Evolutionary conservation across 2,113 vertebrate species (phyloP).

Genomic region (Microcebus lehilahytsara): DNA sequence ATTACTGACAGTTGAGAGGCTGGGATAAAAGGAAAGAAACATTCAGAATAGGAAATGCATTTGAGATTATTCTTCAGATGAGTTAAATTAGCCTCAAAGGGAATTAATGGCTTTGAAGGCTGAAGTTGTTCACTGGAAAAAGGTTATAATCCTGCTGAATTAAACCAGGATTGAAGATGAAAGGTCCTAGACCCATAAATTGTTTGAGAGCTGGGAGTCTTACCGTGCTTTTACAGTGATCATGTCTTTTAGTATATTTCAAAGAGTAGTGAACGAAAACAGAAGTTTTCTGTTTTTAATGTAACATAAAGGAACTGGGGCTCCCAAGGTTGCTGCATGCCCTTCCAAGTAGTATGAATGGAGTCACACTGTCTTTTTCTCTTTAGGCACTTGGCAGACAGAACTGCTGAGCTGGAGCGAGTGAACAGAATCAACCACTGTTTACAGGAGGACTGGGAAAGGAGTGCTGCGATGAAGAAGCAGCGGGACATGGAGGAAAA

Average conservation of each 20-base stretch:
- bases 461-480: constrained; percentile 80
- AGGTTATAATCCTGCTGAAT: neutral
- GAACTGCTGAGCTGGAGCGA: constrained; percentile 76
- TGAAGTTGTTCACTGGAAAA: constrained; percentile 23
- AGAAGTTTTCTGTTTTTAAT: constrained; percentile 27
- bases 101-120: constrained; percentile 23
- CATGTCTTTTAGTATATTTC: neutral
- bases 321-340: neutral
- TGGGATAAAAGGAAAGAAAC: neutral
- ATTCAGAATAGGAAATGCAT: neutral
- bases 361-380: neutral
- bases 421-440: constrained; percentile 76
- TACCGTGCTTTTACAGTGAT: neutral
- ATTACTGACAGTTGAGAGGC: neutral
- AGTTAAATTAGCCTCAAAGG: constrained; percentile 41
- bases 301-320: neutral
- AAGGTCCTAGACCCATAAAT: neutral
- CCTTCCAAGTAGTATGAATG: neutral
- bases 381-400: constrained; percentile 79
- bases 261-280: neutral
- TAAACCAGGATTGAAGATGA: constrained; percentile 27
- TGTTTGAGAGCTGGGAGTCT: neutral
- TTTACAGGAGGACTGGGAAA: constrained; percentile 84
- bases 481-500: constrained; percentile 84
- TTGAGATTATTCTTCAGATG: constrained; percentile 35